Conservation (phyloP, 1,140 invertebrate genomes). For the Lineus longissimus region DNA sequence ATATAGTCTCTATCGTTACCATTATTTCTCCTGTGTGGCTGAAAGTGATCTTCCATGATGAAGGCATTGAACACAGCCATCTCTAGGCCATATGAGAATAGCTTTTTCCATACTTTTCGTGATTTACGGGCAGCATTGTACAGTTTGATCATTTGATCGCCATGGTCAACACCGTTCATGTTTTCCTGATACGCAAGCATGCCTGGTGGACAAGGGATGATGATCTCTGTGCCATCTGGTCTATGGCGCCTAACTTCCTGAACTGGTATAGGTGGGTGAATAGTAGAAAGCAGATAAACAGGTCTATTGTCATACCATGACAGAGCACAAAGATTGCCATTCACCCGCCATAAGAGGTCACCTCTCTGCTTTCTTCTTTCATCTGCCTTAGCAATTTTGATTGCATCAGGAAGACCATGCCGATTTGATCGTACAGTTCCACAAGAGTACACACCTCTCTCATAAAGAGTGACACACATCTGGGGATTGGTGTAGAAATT, state of each 20-base stretch:
- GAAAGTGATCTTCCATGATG: background rate
- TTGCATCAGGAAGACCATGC: background rate
- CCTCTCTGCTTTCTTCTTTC: background rate
- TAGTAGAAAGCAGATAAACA: background rate
- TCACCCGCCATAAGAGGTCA: background rate
- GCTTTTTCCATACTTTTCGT: background rate
- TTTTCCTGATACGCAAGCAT: background rate
- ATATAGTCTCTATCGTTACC: background rate
- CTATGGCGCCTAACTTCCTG: background rate
- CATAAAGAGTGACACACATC: background rate
- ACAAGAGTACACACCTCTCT: background rate
- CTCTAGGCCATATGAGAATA: background rate
- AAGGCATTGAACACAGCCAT: background rate
- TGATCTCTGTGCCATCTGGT: background rate
- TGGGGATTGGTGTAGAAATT: constrained; percentile 1
- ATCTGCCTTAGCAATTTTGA: background rate
- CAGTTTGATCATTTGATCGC: background rate
- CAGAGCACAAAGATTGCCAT: background rate
- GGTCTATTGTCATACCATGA: background rate
- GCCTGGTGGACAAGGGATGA: background rate
- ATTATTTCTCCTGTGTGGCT: background rate
- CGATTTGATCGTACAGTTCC: background rate
- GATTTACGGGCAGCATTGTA: background rate
- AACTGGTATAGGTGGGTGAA: background rate
- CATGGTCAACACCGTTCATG: constrained; percentile 5